Base-by-base conservation (phyloP, 1,140 invertebrate genomes). In the Drosophila subobscura region DNA sequence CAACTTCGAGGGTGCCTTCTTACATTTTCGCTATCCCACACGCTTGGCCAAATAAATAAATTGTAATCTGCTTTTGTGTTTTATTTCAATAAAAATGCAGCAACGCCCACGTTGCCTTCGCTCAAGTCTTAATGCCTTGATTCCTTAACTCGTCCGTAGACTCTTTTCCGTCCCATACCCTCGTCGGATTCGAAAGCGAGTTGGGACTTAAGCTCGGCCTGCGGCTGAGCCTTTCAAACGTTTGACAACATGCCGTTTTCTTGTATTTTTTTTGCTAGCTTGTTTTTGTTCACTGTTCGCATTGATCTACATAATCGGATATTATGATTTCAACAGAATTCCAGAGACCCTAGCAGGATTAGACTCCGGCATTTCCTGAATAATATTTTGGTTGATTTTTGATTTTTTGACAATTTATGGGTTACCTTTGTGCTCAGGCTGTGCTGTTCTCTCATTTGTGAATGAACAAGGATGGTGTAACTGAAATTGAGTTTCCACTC, bases 1-100 rank as follows among this genome's bases (percentile, higher is more conserved):
- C 22, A 33, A 33, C 8, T 40, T 52, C 45, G 66, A 44, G 10
- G 6, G 20, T 42, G n/a, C 40, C 14, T 7, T 29, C 45, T 27
- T 40, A 20, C 20, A 12, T 14, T 33, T 12, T 29, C 14, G 33
- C n/a, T 66, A 5, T 33, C 50, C 16, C 64, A 50, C 49, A 58
- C 58, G 53, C 57, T 80, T 72, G 58, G 49, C 73, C 77, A 86
- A 79, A 77, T 86, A 89, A 81, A 89, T 89, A 85, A 79, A 89
- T 85, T 89, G 72, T 80, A 90, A 89, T 86, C 78, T 81, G 72
- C 75, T 79, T 77, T 85, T 77, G 64, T 78, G 71, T 81, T 90
- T 86, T 78, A 86, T 90, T 90, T 89, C 53, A 71, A 90, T 83
- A 74, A 90, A 89, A 89, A 83, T 79, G 72, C 80, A 77, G 80